phyloP scores from a whole-genome alignment of 53 echinoderm and acorn worm genomes.

The Luidia sarsii region DNA sequence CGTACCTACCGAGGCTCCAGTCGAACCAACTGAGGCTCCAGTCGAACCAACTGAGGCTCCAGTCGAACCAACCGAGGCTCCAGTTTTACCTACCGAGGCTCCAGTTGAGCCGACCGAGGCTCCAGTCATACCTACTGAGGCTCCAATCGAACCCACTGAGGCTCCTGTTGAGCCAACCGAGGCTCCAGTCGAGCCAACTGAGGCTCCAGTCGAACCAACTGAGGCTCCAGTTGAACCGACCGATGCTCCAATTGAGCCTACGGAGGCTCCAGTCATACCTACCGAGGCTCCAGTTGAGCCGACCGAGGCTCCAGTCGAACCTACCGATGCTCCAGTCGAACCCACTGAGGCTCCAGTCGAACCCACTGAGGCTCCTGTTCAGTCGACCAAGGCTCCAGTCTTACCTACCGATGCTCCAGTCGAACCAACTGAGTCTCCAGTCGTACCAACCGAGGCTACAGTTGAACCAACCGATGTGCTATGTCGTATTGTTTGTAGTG shows the following conservation, averaged over 20 bases:
- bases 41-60: neutral
- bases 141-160: slow-evolving; percentile 13
- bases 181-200: slow-evolving; percentile 1
- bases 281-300: slow-evolving; percentile 3
- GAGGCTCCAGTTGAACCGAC: neutral
- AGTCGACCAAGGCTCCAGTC: neutral
- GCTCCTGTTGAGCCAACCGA: neutral
- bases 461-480: neutral
- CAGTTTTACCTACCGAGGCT: neutral
- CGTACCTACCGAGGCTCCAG: neutral
- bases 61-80: neutral
- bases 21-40: slow-evolving; percentile 7
- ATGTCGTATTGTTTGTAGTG: slow-evolving; percentile 29
- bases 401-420: neutral
- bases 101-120: neutral
- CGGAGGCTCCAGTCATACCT: neutral
- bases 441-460: neutral
- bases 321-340: neutral
- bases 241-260: neutral
- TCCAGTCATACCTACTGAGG: neutral
- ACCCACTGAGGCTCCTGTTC: neutral
- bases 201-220: slow-evolving; percentile 1
- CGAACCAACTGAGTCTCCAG: neutral
- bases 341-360: slow-evolving; percentile 9
- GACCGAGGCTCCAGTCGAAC: neutral